Evolutionary conservation across 2,888 invertebrate genomes (phyloP), one percentile per base, ranked within the genome.

Genomic region (Odontothrips loti): DNA sequence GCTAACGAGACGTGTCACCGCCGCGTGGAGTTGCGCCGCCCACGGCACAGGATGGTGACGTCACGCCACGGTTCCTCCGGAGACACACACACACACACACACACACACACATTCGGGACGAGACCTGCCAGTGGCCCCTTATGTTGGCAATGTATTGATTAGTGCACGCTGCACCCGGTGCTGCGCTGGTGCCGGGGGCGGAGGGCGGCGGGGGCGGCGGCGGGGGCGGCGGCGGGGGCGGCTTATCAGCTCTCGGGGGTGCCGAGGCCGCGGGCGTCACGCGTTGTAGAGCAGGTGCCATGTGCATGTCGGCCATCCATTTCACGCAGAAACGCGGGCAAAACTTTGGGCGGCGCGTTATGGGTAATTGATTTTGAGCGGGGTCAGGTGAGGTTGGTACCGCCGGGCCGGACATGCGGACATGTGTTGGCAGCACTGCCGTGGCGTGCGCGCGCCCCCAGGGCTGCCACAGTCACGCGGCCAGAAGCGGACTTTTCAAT

Each of bases 1-100:
- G 68, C 27, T 75, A 75, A 75, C 68, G 27, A 75, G 68, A 75
- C 68, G 27, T 27, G 68, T 75, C 68, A 27, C 68, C 68, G 23
- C 68, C 3, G 9, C 23, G 63, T n/a, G n/a, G 10, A 11, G 68
- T 23, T 10, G 23, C 68, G 68, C n/a, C 68, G 27, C 68, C 68
- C 68, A 75, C 68, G 68, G 20, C 58, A 15, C 58, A n/a, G 20
- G 20, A 17, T n/a, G 58, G 58, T n/a, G 58, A 58, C 58, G 34
- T 43, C 34, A 43, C 34, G 34, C 34, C 34, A 43, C 34, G 34
- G 3, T 43, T 43, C 34, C 34, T 43, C 34, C 6, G 34, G 34
- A 2, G 34, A 43, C 34, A 43, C 34, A 43, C 34, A 43, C 34
- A 43, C 34, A 43, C 34, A 43, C 34, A 43, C 34, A 43, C 34